These are phyloP conservation scores for Phalacrocorax aristotelis DNA, from an alignment of 2,113 vertebrate species.

Conservation along the genomic window DNA sequence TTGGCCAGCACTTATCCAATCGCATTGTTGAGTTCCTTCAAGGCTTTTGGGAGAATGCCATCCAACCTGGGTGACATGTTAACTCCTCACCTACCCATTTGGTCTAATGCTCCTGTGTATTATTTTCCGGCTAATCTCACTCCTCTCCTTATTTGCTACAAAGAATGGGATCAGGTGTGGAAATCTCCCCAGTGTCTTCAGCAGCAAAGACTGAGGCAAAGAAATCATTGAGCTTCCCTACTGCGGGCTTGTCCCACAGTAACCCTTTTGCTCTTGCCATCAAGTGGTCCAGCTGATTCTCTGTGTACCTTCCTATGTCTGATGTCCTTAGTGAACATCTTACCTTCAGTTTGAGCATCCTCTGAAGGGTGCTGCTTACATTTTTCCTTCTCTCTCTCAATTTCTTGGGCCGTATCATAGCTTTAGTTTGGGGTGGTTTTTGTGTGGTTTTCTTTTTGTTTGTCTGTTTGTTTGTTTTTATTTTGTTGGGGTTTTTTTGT, in stretches of 20 bases:
- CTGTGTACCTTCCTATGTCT: not conserved
- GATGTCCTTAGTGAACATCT: not conserved
- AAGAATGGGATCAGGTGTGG: not conserved
- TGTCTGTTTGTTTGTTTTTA: too few species aligned
- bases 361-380: not conserved
- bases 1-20: not conserved
- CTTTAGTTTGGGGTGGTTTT: too few species aligned
- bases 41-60: not conserved
- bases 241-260: not conserved
- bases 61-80: not conserved
- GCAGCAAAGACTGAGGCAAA: not conserved
- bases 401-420: not conserved
- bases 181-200: not conserved
- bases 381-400: not conserved
- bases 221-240: not conserved
- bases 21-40: not conserved
- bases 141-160: not conserved
- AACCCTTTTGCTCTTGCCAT: not conserved
- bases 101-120: not conserved
- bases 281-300: not conserved
- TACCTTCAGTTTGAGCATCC: not conserved
- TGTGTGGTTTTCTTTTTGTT: too few species aligned
- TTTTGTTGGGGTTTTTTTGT: too few species aligned
- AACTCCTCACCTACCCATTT: not conserved
- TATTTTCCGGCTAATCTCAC: not conserved